Conservation (phyloP, 2,113 vertebrate species). For the Cochlearius cochlearius region DNA sequence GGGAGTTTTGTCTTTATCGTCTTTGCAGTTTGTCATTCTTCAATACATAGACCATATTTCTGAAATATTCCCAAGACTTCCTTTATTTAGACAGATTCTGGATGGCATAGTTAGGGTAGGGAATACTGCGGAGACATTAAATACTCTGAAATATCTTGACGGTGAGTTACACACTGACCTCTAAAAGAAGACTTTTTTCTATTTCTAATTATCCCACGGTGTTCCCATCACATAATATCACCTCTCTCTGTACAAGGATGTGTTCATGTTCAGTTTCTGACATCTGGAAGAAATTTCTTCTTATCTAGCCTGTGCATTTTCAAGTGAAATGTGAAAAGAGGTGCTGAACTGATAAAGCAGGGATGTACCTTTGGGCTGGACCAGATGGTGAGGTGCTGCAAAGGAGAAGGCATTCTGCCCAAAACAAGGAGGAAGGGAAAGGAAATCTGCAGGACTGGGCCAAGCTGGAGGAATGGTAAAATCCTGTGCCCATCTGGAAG, state of each 20-base stretch:
- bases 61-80: neutral
- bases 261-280: neutral
- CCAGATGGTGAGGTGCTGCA: neutral
- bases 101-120: neutral
- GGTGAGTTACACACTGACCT: neutral
- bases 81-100: neutral
- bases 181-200: neutral
- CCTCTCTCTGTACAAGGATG: neutral
- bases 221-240: neutral
- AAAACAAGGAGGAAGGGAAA: neutral
- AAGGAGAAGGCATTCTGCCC: neutral
- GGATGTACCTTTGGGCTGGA: neutral
- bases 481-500: neutral
- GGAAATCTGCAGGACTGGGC: neutral
- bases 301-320: slow-evolving; percentile 1
- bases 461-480: neutral
- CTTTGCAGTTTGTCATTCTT: neutral
- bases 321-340: neutral
- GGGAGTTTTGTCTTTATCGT: neutral
- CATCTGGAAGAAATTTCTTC: slow-evolving; percentile 35
- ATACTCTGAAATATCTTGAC: neutral
- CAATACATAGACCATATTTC: neutral
- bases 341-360: slow-evolving; percentile 13
- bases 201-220: neutral
- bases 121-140: neutral